A percentile compares a stretch with the other conserved stretches of the same genome.
These are phyloP conservation scores for Atethmia centrago DNA, from an alignment of 2,888 invertebrate genomes.

Conservation along the genomic window DNA sequence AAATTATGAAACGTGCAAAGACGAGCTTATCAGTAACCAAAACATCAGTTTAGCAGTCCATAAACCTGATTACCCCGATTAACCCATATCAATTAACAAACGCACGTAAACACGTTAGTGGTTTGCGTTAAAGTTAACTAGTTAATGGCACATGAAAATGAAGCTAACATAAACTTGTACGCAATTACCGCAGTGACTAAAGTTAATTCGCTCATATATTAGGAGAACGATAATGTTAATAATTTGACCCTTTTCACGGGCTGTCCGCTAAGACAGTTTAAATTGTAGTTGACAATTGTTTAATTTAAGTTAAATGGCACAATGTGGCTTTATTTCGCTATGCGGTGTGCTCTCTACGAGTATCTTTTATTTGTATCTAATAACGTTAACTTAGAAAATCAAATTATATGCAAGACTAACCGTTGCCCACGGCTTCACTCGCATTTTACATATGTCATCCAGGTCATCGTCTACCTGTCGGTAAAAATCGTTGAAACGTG, in stretches of 20 bases:
- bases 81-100: slow-evolving; percentile 60
- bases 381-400: background rate
- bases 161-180: slow-evolving; percentile 56
- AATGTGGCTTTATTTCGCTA: slow-evolving; percentile 12
- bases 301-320: slow-evolving; percentile 52
- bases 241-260: slow-evolving; percentile 72
- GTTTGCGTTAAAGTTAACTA: slow-evolving; percentile 55
- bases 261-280: slow-evolving; percentile 59
- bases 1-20: background rate
- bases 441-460: background rate
- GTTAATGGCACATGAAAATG: slow-evolving; percentile 59
- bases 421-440: background rate
- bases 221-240: slow-evolving; percentile 64
- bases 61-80: slow-evolving; percentile 46
- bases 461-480: background rate
- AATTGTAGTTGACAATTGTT: slow-evolving; percentile 60
- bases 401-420: background rate
- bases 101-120: slow-evolving; percentile 53
- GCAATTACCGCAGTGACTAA: slow-evolving; percentile 54
- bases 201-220: slow-evolving; percentile 66
- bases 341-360: background rate
- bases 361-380: too few species aligned
- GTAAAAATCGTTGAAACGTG: background rate
- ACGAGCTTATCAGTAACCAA: slow-evolving; percentile 23
- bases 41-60: slow-evolving; percentile 44